Evolutionary conservation across 2,113 vertebrate genomes (phyloP), one percentile per base, ranked within the genome.

Genomic region (Xiphophorus maculatus): DNA sequence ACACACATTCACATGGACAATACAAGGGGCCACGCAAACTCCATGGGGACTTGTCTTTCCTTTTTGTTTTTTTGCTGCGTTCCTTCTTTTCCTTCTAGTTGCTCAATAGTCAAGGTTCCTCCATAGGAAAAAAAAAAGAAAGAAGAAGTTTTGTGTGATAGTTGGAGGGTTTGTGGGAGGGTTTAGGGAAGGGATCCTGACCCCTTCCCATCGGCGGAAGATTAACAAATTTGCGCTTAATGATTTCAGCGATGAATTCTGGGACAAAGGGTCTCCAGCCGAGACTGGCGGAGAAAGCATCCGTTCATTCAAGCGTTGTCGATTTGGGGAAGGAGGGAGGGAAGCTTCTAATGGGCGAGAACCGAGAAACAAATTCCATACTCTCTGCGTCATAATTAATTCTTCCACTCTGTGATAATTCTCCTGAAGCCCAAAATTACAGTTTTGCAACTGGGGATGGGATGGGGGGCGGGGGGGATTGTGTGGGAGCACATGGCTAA

Each of bases 321-420:
- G 74, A 87, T 86, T 89, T 90, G 87, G 79, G 77, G 66, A 71
- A 0, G 30, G 30, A 5, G 35, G 35, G 79, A 74, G 66, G 69
- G 74, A 79, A 83, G 48, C 74, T 77, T 63, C n/a, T 67, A 74
- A 71, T 28, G 33, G 77, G 74, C 79, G 12, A 63, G 35, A 86
- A 66, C 76, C 87, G 29, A 51, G 51, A 77, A 77, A 74, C 82
- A 85, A 89, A 91, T 90, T 91, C 94, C 94, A 92, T 93, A 94
- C 91, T 84, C 89, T 87, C 91, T 62, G 68, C 30, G 32, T 93
- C 94, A 91, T 94, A 96, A 95, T 95, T 95, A 95, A 95, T 95
- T 93, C 89, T 88, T 94, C 91, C 84, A 79, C 73, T 77, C 90
- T 84, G 81, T 79, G 82, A 93, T 93, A 92, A 92, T 94, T 92